Conservation (phyloP, 2,888 invertebrate species). For the Eupithecia dodoneata region DNA sequence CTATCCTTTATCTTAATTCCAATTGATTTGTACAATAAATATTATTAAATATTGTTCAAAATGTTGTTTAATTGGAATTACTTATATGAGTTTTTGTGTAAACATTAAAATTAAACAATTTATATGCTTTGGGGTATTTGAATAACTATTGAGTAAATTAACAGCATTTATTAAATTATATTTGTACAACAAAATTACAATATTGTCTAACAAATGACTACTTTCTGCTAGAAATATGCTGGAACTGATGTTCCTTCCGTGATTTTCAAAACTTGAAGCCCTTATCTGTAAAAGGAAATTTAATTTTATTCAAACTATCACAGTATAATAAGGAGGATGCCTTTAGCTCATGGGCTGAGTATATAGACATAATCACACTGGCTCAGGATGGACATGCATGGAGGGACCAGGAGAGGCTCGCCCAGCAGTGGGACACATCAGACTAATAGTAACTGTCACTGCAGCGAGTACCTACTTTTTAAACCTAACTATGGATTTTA, state of each 20-base stretch:
- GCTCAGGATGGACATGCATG: not conserved
- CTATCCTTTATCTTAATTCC: constrained; percentile 79
- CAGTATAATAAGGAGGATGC: not conserved
- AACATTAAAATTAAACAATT: not conserved
- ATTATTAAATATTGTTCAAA: constrained; percentile 70
- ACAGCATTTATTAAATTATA: constrained; percentile 64
- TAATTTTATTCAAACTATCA: not conserved
- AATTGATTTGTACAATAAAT: constrained; percentile 79
- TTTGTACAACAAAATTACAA: constrained; percentile 75
- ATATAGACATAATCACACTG: not conserved
- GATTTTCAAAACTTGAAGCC: constrained; percentile 58
- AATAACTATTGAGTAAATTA: constrained; percentile 46
- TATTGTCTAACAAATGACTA: constrained; percentile 68
- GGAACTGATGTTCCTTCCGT: constrained; percentile 53
- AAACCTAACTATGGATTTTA: not conserved
- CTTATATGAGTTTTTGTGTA: not conserved
- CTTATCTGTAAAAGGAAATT: constrained; percentile 61
- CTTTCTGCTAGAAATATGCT: constrained; percentile 48
- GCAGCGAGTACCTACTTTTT: not conserved
- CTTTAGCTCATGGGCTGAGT: not conserved
- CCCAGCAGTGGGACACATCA: not conserved
- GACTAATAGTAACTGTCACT: not conserved
- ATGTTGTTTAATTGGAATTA: constrained; percentile 43
- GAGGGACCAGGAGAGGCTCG: not conserved
- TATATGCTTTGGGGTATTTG: not conserved